phyloP scores from a whole-genome alignment of 2,888 invertebrate genomes.

The Erynnis tages region DNA sequence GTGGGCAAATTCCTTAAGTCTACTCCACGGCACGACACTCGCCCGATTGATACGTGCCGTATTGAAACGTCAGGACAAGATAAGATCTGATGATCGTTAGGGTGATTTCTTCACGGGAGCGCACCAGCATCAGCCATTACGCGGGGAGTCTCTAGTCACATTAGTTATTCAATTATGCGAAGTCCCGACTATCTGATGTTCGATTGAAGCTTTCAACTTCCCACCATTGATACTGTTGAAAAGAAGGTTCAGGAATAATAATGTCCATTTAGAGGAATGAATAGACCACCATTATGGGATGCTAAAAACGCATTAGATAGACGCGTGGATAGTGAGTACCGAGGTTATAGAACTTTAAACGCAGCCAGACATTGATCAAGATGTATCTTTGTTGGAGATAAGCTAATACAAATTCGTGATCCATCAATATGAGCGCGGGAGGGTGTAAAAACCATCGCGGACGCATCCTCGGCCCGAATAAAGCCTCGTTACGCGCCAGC shows the following conservation, averaged over 20 bases:
- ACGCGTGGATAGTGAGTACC: conserved; percentile 32
- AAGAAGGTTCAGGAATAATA: conserved; percentile 50
- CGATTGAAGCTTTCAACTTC: conserved; percentile 50
- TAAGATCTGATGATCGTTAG: conserved; percentile 74
- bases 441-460: conserved; percentile 62
- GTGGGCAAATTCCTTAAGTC: conserved; percentile 1
- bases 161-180: conserved; percentile 76
- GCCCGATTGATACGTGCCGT: conserved; percentile 66
- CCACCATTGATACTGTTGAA: conserved; percentile 53
- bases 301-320: conserved; percentile 35
- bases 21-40: conserved; percentile 33
- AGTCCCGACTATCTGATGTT: conserved; percentile 55
- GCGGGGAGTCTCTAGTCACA: conserved; percentile 50
- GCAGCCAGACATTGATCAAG: conserved; percentile 47
- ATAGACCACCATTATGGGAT: conserved; percentile 35
- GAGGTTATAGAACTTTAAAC: conserved; percentile 43
- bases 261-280: conserved; percentile 48
- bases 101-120: conserved; percentile 47
- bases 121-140: conserved; percentile 48
- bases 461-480: conserved; percentile 62
- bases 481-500: conserved; percentile 75
- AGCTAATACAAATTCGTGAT: conserved; percentile 63
- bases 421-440: conserved; percentile 52
- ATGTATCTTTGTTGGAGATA: conserved; percentile 46
- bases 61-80: conserved; percentile 77